Conservation (phyloP, 1,140 invertebrate genomes). For the Catajapyx aquilonaris region DNA sequence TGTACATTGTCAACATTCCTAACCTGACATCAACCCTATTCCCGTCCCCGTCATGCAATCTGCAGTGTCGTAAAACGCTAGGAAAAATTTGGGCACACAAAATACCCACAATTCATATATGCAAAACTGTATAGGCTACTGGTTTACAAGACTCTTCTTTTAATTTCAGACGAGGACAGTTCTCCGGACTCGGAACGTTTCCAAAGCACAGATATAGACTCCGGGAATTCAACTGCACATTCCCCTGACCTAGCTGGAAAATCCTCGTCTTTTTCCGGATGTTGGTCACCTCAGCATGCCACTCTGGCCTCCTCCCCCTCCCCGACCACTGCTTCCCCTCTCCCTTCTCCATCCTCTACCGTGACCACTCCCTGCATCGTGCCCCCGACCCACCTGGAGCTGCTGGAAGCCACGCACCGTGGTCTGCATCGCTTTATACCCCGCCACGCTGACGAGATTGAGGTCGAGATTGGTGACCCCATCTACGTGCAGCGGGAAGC, state of each 20-base stretch:
- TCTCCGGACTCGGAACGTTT: conserved; percentile 65
- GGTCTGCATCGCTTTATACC: conserved; percentile 90
- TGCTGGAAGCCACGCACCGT: conserved; percentile 84
- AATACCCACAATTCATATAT: too few species aligned
- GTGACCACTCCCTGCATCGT: conserved; percentile 11
- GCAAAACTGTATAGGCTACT: too few species aligned
- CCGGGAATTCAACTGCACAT: conserved; percentile 71
- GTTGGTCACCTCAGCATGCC: too few species aligned
- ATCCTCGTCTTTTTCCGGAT: too few species aligned
- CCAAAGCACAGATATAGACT: conserved; percentile 53
- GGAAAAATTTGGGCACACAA: too few species aligned
- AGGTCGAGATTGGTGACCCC: conserved; percentile 91
- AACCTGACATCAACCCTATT: too few species aligned
- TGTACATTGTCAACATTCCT: too few species aligned
- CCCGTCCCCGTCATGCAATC: too few species aligned
- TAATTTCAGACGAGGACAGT: conserved; percentile 45
- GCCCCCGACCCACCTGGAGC: conserved; percentile 54
- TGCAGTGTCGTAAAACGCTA: too few species aligned
- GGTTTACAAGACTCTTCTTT: not conserved
- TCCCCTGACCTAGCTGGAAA: conserved; percentile 67
- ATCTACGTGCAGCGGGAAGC: conserved; percentile 91
- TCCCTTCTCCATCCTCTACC: not conserved
- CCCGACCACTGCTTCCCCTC: conserved; percentile 1
- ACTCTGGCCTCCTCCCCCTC: too few species aligned
- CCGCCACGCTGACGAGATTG: conserved; percentile 82